Percentiles rank a stretch among this genome's conserved stretches.
These are phyloP conservation scores for Noctua pronuba DNA, from an alignment of 2,888 invertebrate genomes.

Conservation along the genomic window DNA sequence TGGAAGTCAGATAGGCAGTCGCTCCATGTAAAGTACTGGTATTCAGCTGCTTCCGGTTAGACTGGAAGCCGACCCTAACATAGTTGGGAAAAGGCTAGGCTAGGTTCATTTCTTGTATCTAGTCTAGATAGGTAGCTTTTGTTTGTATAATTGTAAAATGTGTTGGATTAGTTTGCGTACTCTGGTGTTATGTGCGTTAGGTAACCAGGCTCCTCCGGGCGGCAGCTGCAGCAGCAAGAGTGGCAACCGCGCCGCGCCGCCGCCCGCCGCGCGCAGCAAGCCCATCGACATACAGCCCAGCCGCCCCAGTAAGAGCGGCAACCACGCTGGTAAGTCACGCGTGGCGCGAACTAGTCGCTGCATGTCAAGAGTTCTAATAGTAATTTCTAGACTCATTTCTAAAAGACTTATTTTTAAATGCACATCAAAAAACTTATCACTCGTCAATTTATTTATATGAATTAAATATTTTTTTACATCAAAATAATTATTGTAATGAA, in stretches of 20 bases:
- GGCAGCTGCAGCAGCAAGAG: constrained; percentile 57
- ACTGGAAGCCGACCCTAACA: no score
- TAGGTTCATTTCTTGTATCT: no score
- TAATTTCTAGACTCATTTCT: background rate
- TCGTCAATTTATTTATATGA: no score
- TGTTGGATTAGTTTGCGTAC: constrained; percentile 43
- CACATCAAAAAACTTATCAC: no score
- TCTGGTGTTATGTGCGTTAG: constrained; percentile 48
- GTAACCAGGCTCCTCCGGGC: constrained; percentile 54
- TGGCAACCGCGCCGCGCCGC: constrained; percentile 50
- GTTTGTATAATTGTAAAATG: constrained; percentile 1
- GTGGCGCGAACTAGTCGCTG: background rate
- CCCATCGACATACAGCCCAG: constrained; percentile 83
- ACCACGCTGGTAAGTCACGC: constrained; percentile 71
- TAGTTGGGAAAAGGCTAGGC: no score
- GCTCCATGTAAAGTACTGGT: no score
- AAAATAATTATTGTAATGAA: no score
- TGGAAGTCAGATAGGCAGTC: no score
- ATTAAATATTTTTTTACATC: no score
- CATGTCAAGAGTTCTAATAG: background rate
- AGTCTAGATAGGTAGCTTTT: no score
- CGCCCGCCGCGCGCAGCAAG: constrained; percentile 77
- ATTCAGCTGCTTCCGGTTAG: no score
- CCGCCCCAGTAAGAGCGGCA: constrained; percentile 58
- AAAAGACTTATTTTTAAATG: no score